phyloP scores from a whole-genome alignment of 2,797 vertebrate genomes.

The Knipowitschia caucasica region DNA sequence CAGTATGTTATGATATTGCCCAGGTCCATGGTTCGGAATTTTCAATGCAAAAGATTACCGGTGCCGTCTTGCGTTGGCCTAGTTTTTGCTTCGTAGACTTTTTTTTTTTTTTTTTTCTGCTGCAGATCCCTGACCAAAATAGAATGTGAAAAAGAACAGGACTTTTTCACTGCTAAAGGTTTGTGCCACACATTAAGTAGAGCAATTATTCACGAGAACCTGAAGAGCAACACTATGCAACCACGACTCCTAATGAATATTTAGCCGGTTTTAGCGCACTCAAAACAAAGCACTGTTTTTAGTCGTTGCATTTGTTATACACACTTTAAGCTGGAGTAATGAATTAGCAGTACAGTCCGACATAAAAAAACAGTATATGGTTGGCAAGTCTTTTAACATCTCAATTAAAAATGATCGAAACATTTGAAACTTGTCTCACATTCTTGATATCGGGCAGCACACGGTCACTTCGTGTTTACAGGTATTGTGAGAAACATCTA shows the following conservation, averaged over 20 bases:
- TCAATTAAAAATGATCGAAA: neutral
- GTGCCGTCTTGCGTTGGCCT: constrained; percentile 57
- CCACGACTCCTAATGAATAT: constrained; percentile 67
- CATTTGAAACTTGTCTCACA: neutral
- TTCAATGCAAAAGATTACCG: constrained; percentile 46
- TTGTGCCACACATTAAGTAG: constrained; percentile 60
- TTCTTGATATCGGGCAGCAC: neutral
- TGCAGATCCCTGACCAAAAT: constrained; percentile 70
- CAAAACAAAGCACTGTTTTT: constrained; percentile 56
- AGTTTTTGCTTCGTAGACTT: constrained; percentile 56
- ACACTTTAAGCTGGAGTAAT: constrained; percentile 30
- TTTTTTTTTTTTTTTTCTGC: too few relatives aligned
- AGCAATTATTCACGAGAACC: constrained; percentile 68
- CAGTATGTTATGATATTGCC: constrained; percentile 12
- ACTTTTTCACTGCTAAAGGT: constrained; percentile 58
- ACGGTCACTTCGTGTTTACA: constrained; percentile 20
- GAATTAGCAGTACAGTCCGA: constrained; percentile 33
- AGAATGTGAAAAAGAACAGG: constrained; percentile 63
- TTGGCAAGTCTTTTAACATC: neutral
- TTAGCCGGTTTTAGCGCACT: constrained; percentile 66
- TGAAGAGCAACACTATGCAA: constrained; percentile 60
- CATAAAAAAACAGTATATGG: constrained; percentile 1
- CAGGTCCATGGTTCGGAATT: constrained; percentile 40
- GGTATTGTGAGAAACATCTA: constrained; percentile 61
- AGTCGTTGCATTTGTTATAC: constrained; percentile 64